A percentile compares a stretch with the other conserved stretches of the same genome.
phyloP scores from a whole-genome alignment of 2,113 vertebrate species.

The Pluvialis apricaria region DNA sequence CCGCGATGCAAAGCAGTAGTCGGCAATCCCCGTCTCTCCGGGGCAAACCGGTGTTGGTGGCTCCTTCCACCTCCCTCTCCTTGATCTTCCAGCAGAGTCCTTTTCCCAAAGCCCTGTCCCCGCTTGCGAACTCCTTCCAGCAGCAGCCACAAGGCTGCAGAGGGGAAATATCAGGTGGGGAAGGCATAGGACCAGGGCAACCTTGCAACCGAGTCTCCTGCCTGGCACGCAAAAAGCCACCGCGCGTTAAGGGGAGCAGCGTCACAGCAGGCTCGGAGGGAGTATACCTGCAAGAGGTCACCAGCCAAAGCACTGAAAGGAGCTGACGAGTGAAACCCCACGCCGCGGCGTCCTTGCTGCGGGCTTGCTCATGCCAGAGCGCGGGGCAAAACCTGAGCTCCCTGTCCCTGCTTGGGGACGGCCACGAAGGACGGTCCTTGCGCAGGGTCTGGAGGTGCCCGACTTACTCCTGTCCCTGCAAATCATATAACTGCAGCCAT shows the following conservation, averaged over 20 bases:
- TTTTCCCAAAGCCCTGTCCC: background rate
- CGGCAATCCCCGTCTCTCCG: background rate
- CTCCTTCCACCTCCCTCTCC: background rate
- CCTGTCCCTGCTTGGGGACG: background rate
- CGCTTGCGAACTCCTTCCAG: background rate
- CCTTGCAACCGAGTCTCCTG: background rate
- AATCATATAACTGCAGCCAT: background rate
- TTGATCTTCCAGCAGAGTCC: background rate
- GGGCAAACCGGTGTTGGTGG: background rate
- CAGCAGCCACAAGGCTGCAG: too few relatives aligned
- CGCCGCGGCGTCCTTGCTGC: background rate
- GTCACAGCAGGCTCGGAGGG: rapidly evolving
- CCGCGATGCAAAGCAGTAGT: background rate
- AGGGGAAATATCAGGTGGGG: background rate
- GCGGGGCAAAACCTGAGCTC: background rate
- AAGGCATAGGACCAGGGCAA: background rate
- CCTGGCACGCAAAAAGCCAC: rapidly evolving
- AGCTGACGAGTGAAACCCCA: background rate
- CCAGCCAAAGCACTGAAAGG: rapidly evolving
- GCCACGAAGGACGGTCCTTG: background rate
- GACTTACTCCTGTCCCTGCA: rapidly evolving
- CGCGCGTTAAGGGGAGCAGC: rapidly evolving
- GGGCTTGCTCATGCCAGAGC: background rate
- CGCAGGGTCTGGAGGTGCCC: rapidly evolving
- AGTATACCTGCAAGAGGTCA: background rate